These are phyloP conservation scores for Seira sanloemensis DNA, from an alignment of 2,888 invertebrate species.

Conservation along the genomic window DNA sequence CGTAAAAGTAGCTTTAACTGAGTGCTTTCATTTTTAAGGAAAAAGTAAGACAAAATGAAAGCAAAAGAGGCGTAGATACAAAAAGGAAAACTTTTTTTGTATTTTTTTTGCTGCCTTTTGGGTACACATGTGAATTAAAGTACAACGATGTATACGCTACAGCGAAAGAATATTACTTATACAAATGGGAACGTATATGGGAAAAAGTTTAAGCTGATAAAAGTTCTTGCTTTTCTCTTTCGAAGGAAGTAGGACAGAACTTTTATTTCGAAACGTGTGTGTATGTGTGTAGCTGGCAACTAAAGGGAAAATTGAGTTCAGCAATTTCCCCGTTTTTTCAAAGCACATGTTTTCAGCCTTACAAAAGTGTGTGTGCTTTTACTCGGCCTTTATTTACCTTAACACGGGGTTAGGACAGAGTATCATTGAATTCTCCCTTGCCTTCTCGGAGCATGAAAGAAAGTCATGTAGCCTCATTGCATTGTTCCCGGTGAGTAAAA, in stretches of 20 bases:
- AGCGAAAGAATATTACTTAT: neutral
- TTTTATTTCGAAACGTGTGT: constrained; percentile 9
- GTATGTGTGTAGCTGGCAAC: neutral
- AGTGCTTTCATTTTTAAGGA: no score
- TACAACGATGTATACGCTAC: neutral
- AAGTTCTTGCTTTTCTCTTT: constrained; percentile 50
- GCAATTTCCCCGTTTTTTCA: neutral
- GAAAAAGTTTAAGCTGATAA: constrained; percentile 39
- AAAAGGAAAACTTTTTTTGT: neutral
- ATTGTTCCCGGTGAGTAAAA: constrained; percentile 21
- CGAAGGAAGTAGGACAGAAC: constrained; percentile 51
- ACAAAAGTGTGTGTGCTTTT: neutral
- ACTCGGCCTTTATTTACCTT: neutral
- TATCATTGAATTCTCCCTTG: constrained; percentile 57
- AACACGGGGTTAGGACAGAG: constrained; percentile 32
- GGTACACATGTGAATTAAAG: neutral
- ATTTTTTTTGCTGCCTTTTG: neutral
- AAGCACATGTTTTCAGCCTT: neutral
- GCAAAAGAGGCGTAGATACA: neutral
- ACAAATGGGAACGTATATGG: neutral
- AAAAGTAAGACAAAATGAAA: neutral
- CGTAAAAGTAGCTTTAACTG: neutral
- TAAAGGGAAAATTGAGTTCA: neutral
- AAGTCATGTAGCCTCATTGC: constrained; percentile 27
- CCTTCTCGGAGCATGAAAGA: constrained; percentile 16